Percentiles rank a stretch among this genome's conserved stretches.
Evolutionary conservation across 1,140 invertebrate genomes (phyloP).

Genomic region (Lerema accius): DNA sequence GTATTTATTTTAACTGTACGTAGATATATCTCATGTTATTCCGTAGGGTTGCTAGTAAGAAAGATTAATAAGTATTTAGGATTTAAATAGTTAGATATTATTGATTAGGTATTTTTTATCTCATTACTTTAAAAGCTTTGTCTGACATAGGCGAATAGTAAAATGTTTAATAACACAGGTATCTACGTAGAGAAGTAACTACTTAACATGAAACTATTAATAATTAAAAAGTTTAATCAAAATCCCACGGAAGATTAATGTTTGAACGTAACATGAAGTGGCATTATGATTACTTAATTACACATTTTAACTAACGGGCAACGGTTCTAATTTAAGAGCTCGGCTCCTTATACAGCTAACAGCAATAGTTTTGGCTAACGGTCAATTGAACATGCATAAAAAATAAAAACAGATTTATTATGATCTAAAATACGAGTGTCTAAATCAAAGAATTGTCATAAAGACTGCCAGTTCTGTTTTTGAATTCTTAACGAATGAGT

Average conservation of each 20-base stretch:
- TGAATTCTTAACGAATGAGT: constrained; percentile 45
- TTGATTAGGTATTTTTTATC: too few relatives aligned
- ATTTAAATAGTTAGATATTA: too few relatives aligned
- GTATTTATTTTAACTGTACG: too few relatives aligned
- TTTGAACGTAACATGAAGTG: background rate
- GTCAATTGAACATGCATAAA: background rate
- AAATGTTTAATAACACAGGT: too few relatives aligned
- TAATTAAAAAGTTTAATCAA: too few relatives aligned
- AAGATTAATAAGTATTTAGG: too few relatives aligned
- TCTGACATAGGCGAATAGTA: too few relatives aligned
- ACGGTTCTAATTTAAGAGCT: background rate
- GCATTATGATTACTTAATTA: background rate
- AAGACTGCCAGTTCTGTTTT: constrained; percentile 30
- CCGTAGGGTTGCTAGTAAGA: too few relatives aligned
- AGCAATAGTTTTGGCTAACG: background rate
- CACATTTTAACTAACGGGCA: background rate
- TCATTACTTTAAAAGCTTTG: too few relatives aligned
- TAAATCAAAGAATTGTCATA: constrained; percentile 16
- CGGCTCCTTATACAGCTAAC: background rate
- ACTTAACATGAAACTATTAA: too few relatives aligned
- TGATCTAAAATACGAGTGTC: background rate
- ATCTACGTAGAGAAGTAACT: too few relatives aligned
- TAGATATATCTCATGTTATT: too few relatives aligned
- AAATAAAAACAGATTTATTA: background rate
- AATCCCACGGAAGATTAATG: background rate